Base-by-base conservation (phyloP, 2,797 vertebrate species). In the Helarctos malayanus region DNA sequence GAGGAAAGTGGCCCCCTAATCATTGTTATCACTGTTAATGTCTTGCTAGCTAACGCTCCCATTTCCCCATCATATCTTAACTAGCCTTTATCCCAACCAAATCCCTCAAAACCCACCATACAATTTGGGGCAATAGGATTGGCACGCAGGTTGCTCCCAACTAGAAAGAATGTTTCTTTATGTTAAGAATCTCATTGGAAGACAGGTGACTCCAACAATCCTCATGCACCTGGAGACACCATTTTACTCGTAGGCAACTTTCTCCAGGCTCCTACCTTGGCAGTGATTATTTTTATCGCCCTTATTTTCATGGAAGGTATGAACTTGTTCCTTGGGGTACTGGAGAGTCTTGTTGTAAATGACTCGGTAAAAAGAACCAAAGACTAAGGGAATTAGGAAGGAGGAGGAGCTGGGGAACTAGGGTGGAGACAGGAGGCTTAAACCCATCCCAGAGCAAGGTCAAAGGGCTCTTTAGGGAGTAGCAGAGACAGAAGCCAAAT, bases 401-500 rank as follows among this genome's bases (percentile, higher is more conserved):
- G 45, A 76, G 10, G 29, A 88, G 49, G 45, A 90, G 14, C n/a
- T 61, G 18, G 8, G 41, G 45, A 23, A 23, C 1, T 41, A 38
- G 47, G 29, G 4, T 87, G 38, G 47, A 92, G 49, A 93, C 23
- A 56, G 21, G 38, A 90, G 71, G 7, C 18, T 80, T 81, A 73
- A 88, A 52, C 19, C 3, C 38, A 78, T 52, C 57, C 63, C 71
- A 23, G 25, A 84, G 16, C 57, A 95, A 63, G 52, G 65, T 83
- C 65, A 90, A 90, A 68, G 19, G 3, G 3, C 18, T 15, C 45
- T 93, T 83, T 69, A 49, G 12, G 25, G 27, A 92, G n/a, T 29
- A 76, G 49, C 76, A 78, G 54, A 90, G 49, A 92, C 89, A 96
- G 57, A 94, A 96, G 71, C 13, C 71, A 88, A 95, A 91, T 19